phyloP scores from a whole-genome alignment of 2,888 invertebrate species.

The Drosophila mimica region DNA sequence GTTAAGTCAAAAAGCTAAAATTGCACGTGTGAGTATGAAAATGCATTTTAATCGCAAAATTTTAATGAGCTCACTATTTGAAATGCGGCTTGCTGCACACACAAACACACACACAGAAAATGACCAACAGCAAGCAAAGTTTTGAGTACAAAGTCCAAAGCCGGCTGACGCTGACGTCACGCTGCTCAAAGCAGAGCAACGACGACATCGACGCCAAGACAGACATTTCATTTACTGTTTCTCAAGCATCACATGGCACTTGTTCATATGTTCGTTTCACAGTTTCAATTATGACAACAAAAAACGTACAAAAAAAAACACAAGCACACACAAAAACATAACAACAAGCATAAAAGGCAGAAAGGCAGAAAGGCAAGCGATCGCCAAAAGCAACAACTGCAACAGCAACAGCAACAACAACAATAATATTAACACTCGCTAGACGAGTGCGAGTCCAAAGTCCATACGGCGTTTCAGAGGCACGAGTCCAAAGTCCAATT shows the following conservation, averaged over 20 bases:
- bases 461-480: constrained; percentile 70
- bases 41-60: constrained; percentile 33
- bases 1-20: not conserved
- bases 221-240: constrained; percentile 42
- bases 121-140: constrained; percentile 37
- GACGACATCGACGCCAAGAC: not conserved
- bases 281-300: constrained; percentile 59
- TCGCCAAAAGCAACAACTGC: constrained; percentile 40
- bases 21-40: constrained; percentile 43
- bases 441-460: constrained; percentile 74
- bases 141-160: constrained; percentile 50
- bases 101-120: not conserved
- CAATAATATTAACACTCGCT: constrained; percentile 62
- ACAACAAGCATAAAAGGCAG: constrained; percentile 42
- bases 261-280: constrained; percentile 39
- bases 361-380: constrained; percentile 37
- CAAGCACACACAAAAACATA: constrained; percentile 38
- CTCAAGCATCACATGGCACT: constrained; percentile 46
- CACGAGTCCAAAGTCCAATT: constrained; percentile 73
- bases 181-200: constrained; percentile 25
- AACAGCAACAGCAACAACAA: constrained; percentile 16
- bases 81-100: constrained; percentile 24
- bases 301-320: constrained; percentile 20
- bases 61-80: constrained; percentile 23
- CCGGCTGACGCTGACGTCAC: constrained; percentile 58